These are phyloP conservation scores for Drosophila santomea DNA, from an alignment of 1,140 invertebrate species.

Conservation along the genomic window DNA sequence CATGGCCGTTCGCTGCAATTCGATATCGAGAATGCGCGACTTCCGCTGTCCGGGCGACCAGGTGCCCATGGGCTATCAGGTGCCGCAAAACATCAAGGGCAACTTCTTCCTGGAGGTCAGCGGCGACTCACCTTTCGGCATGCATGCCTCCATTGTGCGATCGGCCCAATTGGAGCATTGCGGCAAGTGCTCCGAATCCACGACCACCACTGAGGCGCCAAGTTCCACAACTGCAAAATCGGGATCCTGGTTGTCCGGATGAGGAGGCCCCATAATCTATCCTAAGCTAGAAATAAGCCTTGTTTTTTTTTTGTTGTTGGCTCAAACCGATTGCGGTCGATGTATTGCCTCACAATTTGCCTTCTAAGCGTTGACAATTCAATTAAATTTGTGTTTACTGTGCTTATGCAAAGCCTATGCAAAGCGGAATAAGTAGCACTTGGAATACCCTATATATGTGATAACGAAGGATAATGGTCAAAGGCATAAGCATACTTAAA, in stretches of 20 bases:
- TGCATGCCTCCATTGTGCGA: background rate
- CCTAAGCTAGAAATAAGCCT: background rate
- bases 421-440: background rate
- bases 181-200: constrained; percentile 36
- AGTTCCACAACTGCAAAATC: background rate
- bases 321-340: constrained; percentile 5
- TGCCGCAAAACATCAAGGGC: constrained; percentile 57
- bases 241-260: background rate
- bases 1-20: constrained; percentile 66
- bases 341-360: constrained; percentile 37
- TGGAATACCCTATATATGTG: constrained; percentile 17
- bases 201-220: background rate
- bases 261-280: background rate
- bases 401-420: constrained; percentile 21
- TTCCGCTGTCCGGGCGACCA: constrained; percentile 50
- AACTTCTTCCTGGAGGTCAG: constrained; percentile 77
- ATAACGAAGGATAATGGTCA: background rate
- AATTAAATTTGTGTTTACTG: constrained; percentile 66
- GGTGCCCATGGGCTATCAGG: constrained; percentile 75
- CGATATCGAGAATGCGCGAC: constrained; percentile 50
- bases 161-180: constrained; percentile 7
- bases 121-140: constrained; percentile 55
- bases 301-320: constrained; percentile 2
- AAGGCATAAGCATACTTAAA: too few species aligned
- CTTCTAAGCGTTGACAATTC: constrained; percentile 65